These are phyloP conservation scores for Metopolophium dirhodum DNA, from an alignment of 1,140 invertebrate genomes.

Conservation along the genomic window DNA sequence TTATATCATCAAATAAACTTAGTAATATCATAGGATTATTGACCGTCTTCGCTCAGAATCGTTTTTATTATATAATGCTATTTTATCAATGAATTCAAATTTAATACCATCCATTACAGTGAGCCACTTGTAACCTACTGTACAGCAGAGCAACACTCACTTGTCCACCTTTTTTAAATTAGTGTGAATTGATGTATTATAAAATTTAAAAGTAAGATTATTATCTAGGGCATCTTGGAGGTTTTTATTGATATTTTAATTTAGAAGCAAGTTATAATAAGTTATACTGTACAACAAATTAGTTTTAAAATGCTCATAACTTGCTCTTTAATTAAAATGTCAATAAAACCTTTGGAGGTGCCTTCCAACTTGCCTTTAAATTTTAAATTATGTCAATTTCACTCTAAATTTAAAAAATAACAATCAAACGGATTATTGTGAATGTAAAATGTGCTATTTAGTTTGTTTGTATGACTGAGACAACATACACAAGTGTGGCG, in stretches of 20 bases:
- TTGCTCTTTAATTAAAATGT: not conserved
- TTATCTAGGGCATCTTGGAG: not conserved
- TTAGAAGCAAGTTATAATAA: not conserved
- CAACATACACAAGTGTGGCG: not conserved
- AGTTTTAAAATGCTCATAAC: not conserved
- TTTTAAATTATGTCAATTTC: not conserved
- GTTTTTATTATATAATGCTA: no score
- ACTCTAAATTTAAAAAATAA: not conserved
- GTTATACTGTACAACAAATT: not conserved
- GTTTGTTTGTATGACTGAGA: not conserved
- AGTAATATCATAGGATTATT: no score
- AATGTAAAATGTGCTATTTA: not conserved
- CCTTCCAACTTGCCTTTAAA: not conserved
- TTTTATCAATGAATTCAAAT: no score
- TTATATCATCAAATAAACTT: no score
- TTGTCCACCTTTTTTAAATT: not conserved
- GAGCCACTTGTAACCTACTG: no score
- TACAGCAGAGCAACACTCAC: no score
- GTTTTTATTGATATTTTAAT: not conserved
- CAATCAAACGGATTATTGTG: not conserved
- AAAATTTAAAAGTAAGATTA: not conserved
- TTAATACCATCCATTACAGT: no score
- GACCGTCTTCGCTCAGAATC: no score
- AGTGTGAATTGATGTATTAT: no score
- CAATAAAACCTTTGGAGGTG: not conserved